Conservation (phyloP, 1,140 invertebrate species). For the Heliconius hewitsoni region DNA sequence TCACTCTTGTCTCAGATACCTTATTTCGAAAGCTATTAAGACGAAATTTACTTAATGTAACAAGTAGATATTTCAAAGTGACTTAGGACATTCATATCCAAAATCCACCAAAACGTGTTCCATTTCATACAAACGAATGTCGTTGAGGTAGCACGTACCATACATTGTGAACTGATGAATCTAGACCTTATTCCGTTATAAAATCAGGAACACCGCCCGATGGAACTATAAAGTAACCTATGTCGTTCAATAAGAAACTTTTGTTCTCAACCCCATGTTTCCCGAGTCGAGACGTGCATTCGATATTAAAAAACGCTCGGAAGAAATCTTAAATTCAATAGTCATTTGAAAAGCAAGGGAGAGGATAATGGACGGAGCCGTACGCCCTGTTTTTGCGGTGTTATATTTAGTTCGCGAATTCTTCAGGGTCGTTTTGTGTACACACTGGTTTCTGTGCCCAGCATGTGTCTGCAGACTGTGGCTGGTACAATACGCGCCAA, state of each 20-base stretch:
- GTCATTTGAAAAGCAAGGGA: slow-evolving; percentile 74
- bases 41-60: slow-evolving; percentile 46
- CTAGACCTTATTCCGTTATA: slow-evolving; percentile 67
- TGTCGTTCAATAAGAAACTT: slow-evolving; percentile 60
- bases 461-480: slow-evolving; percentile 68
- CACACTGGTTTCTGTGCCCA: slow-evolving; percentile 74
- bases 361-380: slow-evolving; percentile 66
- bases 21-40: slow-evolving; percentile 56
- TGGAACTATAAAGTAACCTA: slow-evolving; percentile 53
- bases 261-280: slow-evolving; percentile 68
- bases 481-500: slow-evolving; percentile 62
- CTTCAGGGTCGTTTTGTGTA: slow-evolving; percentile 73
- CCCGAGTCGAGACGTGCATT: slow-evolving; percentile 72
- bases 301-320: slow-evolving; percentile 75
- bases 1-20: slow-evolving; percentile 38
- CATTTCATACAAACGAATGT: slow-evolving; percentile 55
- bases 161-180: slow-evolving; percentile 56
- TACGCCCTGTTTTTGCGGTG: slow-evolving; percentile 79
- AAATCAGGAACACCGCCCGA: slow-evolving; percentile 50
- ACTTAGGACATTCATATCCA: slow-evolving; percentile 51
- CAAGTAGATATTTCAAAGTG: slow-evolving; percentile 43
- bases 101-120: slow-evolving; percentile 71
- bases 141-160: slow-evolving; percentile 58
- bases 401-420: slow-evolving; percentile 78
- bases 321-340: slow-evolving; percentile 79